Evolutionary conservation across 2,113 vertebrate genomes (phyloP).

Genomic region (Melanerpes formicivorus): DNA sequence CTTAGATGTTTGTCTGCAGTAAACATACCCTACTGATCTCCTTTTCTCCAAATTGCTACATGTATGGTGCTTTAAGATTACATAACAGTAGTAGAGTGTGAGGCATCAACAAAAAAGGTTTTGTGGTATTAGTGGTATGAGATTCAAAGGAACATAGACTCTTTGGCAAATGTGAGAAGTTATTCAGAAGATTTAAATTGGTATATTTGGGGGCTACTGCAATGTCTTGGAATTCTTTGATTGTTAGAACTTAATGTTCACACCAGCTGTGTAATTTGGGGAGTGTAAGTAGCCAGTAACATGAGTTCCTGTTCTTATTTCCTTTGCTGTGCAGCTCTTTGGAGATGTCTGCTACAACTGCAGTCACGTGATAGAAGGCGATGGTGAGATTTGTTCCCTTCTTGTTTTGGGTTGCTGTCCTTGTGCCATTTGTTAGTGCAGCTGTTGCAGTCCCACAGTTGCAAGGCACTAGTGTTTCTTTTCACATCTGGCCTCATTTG

Average conservation of each 20-base stretch:
- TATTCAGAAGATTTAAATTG: slow-evolving; percentile 35
- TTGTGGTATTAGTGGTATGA: slow-evolving; percentile 7
- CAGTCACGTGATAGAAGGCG: slow-evolving; percentile 94
- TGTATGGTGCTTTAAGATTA: neutral
- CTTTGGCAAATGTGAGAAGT: slow-evolving; percentile 33
- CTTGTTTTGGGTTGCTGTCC: neutral
- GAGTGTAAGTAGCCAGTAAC: neutral
- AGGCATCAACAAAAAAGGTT: slow-evolving; percentile 33
- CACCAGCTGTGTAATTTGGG: slow-evolving; percentile 47
- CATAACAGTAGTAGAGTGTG: slow-evolving; percentile 6
- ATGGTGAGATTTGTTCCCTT: slow-evolving; percentile 81
- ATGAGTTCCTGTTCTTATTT: slow-evolving; percentile 21
- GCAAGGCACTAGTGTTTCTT: slow-evolving; percentile 40
- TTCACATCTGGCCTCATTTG: slow-evolving; percentile 49
- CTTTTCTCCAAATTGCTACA: neutral
- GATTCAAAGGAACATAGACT: neutral
- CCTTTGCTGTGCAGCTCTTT: slow-evolving; percentile 83
- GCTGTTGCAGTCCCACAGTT: slow-evolving; percentile 50
- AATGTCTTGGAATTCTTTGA: slow-evolving; percentile 18
- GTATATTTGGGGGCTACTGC: neutral
- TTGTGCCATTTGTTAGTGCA: slow-evolving; percentile 21
- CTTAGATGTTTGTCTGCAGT: neutral
- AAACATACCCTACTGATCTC: neutral
- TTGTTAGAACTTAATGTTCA: slow-evolving; percentile 11
- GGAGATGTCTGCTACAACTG: slow-evolving; percentile 96